phyloP scores from a whole-genome alignment of 2,113 vertebrate species.

The Lampris incognitus region DNA sequence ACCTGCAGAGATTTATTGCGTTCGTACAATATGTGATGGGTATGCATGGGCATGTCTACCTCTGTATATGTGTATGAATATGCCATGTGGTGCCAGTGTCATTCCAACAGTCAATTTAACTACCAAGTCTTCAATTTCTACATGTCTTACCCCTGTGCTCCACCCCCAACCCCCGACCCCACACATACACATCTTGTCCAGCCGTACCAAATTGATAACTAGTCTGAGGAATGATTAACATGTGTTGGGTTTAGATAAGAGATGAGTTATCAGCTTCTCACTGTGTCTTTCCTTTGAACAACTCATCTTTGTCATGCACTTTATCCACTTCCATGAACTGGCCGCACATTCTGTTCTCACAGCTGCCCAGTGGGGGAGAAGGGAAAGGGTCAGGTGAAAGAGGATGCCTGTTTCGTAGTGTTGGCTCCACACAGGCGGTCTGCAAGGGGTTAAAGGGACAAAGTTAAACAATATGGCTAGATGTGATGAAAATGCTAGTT shows the following conservation, averaged over 20 bases:
- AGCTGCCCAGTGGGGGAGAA: constrained; percentile 5
- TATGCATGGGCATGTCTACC: background rate
- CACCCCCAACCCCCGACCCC: background rate
- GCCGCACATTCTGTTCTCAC: constrained; percentile 14
- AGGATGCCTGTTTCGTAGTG: background rate
- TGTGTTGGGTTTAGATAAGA: constrained; percentile 63
- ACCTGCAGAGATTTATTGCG: background rate
- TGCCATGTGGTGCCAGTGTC: constrained; percentile 3
- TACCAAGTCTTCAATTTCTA: background rate
- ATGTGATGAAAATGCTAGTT: too few species aligned
- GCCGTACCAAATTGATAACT: constrained; percentile 26
- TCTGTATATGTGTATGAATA: constrained; percentile 1
- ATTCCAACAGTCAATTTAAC: constrained; percentile 14
- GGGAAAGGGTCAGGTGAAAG: background rate
- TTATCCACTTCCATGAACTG: constrained; percentile 33
- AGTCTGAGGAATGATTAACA: constrained; percentile 41
- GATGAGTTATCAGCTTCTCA: constrained; percentile 50
- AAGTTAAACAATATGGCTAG: too few species aligned
- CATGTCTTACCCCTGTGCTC: too few species aligned
- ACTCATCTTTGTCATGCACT: constrained; percentile 41
- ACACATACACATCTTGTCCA: background rate
- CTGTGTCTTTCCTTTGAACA: constrained; percentile 40
- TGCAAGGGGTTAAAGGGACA: too few species aligned
- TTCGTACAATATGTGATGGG: background rate
- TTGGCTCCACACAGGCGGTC: constrained; percentile 7